These are phyloP conservation scores for Incurvaria masculella DNA, from an alignment of 2,888 invertebrate species.

Conservation along the genomic window DNA sequence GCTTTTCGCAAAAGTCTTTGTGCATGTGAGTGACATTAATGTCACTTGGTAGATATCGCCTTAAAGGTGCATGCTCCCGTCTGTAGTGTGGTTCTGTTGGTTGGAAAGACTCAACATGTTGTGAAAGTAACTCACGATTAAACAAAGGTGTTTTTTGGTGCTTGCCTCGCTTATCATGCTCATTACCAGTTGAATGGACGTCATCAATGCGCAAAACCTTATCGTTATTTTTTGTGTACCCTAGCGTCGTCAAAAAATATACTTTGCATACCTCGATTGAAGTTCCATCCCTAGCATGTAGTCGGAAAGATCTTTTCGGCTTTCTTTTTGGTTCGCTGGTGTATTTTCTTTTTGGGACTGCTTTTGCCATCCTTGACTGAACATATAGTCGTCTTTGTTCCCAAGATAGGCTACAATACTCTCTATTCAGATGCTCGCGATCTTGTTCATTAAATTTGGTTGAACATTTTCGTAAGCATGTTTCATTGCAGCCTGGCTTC, in stretches of 20 bases:
- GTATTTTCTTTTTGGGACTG: conserved; percentile 8
- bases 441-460: conserved; percentile 5
- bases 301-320: conserved; percentile 4
- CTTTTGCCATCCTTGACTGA: conserved; percentile 3
- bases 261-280: conserved; percentile 7
- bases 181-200: neutral
- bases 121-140: conserved; percentile 4
- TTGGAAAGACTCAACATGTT: conserved; percentile 7
- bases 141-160: conserved; percentile 5
- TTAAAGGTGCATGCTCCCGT: conserved; percentile 6
- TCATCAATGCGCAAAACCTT: neutral
- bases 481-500: conserved; percentile 9
- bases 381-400: conserved; percentile 5
- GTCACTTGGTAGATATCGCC: conserved; percentile 5
- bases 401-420: conserved; percentile 6
- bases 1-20: conserved; percentile 4
- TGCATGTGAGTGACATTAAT: conserved; percentile 3
- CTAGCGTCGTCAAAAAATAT: conserved; percentile 8
- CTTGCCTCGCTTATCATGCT: conserved; percentile 5
- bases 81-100: conserved; percentile 5
- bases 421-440: conserved; percentile 5
- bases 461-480: conserved; percentile 9
- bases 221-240: conserved; percentile 6
- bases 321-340: conserved; percentile 8
- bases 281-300: conserved; percentile 3